phyloP scores from a whole-genome alignment of 2,797 vertebrate genomes.

The Pipistrellus kuhlii region DNA sequence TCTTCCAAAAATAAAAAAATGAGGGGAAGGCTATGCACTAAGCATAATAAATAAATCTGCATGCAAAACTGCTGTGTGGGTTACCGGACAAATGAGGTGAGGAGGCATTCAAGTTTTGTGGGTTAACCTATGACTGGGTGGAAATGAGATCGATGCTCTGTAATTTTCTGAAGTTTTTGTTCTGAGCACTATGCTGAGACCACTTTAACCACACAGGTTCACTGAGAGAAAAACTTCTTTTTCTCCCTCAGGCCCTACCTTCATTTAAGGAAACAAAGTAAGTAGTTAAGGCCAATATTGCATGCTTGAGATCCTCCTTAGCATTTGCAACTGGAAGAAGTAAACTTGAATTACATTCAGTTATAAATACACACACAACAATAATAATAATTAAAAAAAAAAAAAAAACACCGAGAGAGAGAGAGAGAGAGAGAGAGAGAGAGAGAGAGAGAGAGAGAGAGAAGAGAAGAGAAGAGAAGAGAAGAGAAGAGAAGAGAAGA shows the following conservation, averaged over 20 bases:
- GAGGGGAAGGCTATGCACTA: neutral
- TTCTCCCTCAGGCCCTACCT: neutral
- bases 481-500: neutral
- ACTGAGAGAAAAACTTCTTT: neutral
- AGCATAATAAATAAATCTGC: neutral
- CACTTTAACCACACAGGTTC: neutral
- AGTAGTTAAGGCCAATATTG: neutral
- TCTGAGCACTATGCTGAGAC: neutral
- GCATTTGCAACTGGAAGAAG: neutral
- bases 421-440: no score
- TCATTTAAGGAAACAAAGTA: neutral
- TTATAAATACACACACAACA: neutral
- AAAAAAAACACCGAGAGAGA: no score
- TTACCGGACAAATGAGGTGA: neutral
- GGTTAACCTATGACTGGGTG: neutral
- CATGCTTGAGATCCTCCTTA: neutral
- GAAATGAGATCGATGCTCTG: neutral
- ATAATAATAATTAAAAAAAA: no score
- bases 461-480: no score
- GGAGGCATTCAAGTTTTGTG: neutral
- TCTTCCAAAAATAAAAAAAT: neutral
- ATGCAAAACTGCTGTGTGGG: neutral
- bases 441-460: neutral
- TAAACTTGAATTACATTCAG: neutral
- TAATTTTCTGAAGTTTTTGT: neutral